These are phyloP conservation scores for Agelaius tricolor DNA, from an alignment of 2,113 vertebrate genomes.

Conservation along the genomic window DNA sequence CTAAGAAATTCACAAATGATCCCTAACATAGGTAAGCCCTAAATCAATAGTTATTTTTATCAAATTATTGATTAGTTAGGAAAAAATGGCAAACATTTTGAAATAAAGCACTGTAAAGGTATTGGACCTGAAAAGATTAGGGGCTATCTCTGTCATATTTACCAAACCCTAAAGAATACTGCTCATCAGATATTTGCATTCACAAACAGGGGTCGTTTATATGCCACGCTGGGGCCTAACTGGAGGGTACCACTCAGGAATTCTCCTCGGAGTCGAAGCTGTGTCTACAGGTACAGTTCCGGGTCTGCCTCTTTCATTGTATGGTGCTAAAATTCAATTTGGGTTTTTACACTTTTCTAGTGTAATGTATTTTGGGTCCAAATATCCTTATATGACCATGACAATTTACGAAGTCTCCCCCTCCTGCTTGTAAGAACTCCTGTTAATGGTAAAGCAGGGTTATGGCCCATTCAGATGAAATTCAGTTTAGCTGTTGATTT, in stretches of 20 bases:
- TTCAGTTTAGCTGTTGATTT: not conserved
- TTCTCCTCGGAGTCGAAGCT: slow-evolving; percentile 89
- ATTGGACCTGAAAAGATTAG: not conserved
- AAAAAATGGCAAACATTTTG: not conserved
- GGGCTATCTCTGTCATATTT: not conserved
- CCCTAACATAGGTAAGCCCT: not conserved
- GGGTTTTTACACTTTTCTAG: not conserved
- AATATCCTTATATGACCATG: not conserved
- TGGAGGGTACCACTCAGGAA: slow-evolving; percentile 90
- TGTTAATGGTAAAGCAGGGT: not conserved
- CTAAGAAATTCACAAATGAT: not conserved
- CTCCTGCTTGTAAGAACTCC: not conserved
- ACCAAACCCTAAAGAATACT: not conserved
- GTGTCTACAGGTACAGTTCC: slow-evolving; percentile 88
- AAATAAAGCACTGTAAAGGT: not conserved
- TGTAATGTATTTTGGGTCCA: not conserved
- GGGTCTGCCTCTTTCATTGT: slow-evolving; percentile 9
- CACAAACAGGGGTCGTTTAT: slow-evolving; percentile 91
- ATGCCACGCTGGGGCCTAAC: slow-evolving; percentile 94
- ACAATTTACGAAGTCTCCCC: not conserved
- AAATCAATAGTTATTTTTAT: not conserved
- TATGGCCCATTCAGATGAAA: not conserved
- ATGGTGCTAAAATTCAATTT: not conserved
- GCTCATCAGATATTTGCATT: slow-evolving; percentile 67
- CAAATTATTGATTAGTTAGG: not conserved